phyloP scores from a whole-genome alignment of 2,888 invertebrate genomes.

The Salticus scenicus region DNA sequence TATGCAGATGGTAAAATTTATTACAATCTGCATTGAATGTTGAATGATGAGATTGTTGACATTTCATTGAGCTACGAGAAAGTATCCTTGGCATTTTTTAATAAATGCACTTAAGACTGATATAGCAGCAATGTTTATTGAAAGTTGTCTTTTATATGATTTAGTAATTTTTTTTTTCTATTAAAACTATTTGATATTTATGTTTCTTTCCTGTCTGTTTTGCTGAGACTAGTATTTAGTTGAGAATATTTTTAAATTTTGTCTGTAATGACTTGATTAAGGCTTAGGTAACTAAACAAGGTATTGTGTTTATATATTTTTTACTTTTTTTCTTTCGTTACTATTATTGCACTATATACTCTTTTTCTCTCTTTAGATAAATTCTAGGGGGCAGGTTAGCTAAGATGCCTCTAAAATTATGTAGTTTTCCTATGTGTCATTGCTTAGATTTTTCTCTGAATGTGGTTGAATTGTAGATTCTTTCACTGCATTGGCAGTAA shows the following conservation, averaged over 20 bases:
- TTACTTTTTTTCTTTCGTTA: constrained; percentile 21
- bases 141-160: neutral
- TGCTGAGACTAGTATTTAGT: neutral
- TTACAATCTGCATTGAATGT: neutral
- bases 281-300: constrained; percentile 3
- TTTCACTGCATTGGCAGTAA: constrained; percentile 22
- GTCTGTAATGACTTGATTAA: neutral
- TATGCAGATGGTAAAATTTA: neutral
- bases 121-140: neutral
- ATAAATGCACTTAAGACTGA: constrained; percentile 8
- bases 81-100: neutral
- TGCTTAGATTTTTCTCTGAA: constrained; percentile 60
- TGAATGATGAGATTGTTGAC: neutral
- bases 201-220: neutral
- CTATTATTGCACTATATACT: constrained; percentile 49
- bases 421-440: constrained; percentile 60
- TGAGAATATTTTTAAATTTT: neutral
- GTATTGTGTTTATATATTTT: neutral
- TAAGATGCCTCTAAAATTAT: constrained; percentile 46
- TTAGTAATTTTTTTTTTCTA: neutral
- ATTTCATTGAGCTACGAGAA: neutral
- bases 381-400: constrained; percentile 43
- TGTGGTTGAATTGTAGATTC: constrained; percentile 31
- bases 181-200: neutral
- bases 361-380: constrained; percentile 57